A percentile compares a stretch with the other conserved stretches of the same genome.
phyloP scores from a whole-genome alignment of 2,797 vertebrate genomes.

The Typhlichthys subterraneus region DNA sequence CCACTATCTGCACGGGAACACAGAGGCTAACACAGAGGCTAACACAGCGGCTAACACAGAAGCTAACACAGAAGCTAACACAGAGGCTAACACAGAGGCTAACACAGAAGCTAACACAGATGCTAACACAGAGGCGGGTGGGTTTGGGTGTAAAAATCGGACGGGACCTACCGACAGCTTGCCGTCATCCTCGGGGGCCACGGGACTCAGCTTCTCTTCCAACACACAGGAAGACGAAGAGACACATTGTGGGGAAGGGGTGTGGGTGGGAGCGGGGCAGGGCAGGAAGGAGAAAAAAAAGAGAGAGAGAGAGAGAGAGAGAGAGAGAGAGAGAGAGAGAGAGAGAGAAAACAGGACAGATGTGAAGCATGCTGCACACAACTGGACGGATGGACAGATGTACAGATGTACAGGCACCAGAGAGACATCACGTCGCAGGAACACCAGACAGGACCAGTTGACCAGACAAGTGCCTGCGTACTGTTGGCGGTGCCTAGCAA shows the following conservation, averaged over 20 bases:
- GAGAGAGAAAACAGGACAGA: conserved; percentile 34
- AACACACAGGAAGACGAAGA: conserved; percentile 75
- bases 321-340: conserved; percentile 4
- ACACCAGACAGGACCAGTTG: conserved; percentile 49
- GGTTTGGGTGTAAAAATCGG: conserved; percentile 56
- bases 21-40: conserved; percentile 55
- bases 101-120: conserved; percentile 6
- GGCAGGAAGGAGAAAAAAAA: conserved; percentile 27
- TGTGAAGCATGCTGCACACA: conserved; percentile 75
- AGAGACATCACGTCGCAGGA: conserved; percentile 43
- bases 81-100: conserved; percentile 57
- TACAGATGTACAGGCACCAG: conserved; percentile 48
- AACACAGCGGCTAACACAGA: conserved; percentile 51
- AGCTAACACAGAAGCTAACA: background rate
- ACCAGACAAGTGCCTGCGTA: conserved; percentile 39
- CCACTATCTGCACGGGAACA: conserved; percentile 47
- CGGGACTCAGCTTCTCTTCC: conserved; percentile 82
- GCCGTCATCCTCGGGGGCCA: conserved; percentile 85
- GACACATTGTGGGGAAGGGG: conserved; percentile 40
- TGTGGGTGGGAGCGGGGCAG: conserved; percentile 38
- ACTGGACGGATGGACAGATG: conserved; percentile 40
- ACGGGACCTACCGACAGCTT: conserved; percentile 90
- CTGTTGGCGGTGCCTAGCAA: conserved; percentile 24
- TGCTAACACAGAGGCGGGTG: conserved; percentile 2
- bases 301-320: conserved; percentile 10